phyloP scores from a whole-genome alignment of 1,140 invertebrate genomes.

The Conus ventricosus region DNA sequence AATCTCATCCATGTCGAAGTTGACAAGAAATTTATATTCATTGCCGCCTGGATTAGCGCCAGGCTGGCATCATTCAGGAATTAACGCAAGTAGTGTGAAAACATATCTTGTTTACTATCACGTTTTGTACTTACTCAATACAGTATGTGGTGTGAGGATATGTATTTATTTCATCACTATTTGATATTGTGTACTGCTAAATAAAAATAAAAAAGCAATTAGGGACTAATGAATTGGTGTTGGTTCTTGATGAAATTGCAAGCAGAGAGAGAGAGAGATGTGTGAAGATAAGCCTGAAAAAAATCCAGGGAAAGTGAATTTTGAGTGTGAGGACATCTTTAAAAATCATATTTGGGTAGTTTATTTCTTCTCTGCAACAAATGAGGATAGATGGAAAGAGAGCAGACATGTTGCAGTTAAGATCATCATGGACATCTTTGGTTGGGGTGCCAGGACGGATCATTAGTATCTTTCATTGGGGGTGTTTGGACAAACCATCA shows the following conservation, averaged over 20 bases:
- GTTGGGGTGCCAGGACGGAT: too few relatives aligned
- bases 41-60: neutral
- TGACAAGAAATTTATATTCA: neutral
- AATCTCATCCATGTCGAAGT: slow-evolving; percentile 4
- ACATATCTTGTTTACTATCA: slow-evolving; percentile 9
- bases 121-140: neutral
- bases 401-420: too few relatives aligned
- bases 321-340: too few relatives aligned
- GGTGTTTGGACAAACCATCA: too few relatives aligned
- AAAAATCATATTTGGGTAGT: too few relatives aligned
- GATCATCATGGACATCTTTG: too few relatives aligned
- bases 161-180: slow-evolving; percentile 17
- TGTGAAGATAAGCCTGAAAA: too few relatives aligned
- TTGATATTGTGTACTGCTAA: slow-evolving; percentile 23
- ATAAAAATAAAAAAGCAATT: slow-evolving; percentile 9
- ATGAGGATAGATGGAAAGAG: too few relatives aligned
- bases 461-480: too few relatives aligned
- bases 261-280: neutral
- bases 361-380: too few relatives aligned
- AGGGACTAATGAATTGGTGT: neutral
- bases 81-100: neutral
- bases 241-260: neutral
- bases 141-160: slow-evolving; percentile 19
- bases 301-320: too few relatives aligned
- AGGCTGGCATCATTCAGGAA: neutral